Percentiles rank a stretch among this genome's conserved stretches.
Conservation (phyloP, 2,888 invertebrate species). For the Pherbina coryleti region DNA sequence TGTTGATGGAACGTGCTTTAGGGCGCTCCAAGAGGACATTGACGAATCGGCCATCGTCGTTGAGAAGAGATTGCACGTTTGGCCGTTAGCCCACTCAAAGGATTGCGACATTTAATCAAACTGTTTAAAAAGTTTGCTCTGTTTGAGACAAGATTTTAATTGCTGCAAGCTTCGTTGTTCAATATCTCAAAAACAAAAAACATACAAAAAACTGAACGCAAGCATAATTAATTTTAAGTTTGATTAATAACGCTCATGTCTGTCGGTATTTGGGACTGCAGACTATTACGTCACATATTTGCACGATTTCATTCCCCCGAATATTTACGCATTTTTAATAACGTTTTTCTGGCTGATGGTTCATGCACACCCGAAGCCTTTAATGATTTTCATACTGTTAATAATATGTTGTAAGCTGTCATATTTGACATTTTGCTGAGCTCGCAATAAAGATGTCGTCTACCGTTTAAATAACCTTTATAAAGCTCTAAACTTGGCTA, state of each 20-base stretch:
- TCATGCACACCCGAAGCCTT: neutral
- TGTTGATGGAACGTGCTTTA: neutral
- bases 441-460: conserved; percentile 21
- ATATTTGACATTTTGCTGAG: conserved; percentile 44
- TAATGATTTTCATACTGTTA: conserved; percentile 47
- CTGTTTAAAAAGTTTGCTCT: conserved; percentile 28
- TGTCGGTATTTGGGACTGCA: neutral
- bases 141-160: conserved; percentile 53
- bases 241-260: conserved; percentile 54
- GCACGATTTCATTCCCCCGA: conserved; percentile 43
- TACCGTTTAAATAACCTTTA: conserved; percentile 8
- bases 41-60: conserved; percentile 5
- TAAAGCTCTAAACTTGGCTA: neutral
- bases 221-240: conserved; percentile 58
- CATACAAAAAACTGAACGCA: conserved; percentile 34
- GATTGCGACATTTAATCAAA: conserved; percentile 23
- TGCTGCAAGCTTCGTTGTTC: conserved; percentile 42
- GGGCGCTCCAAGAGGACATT: conserved; percentile 1
- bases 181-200: neutral
- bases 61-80: neutral
- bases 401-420: conserved; percentile 57
- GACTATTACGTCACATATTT: conserved; percentile 48
- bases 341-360: conserved; percentile 28
- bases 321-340: conserved; percentile 51
- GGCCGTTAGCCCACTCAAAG: neutral